These are phyloP conservation scores for Pristis pectinata DNA, from an alignment of 2,797 vertebrate genomes.

Conservation along the genomic window DNA sequence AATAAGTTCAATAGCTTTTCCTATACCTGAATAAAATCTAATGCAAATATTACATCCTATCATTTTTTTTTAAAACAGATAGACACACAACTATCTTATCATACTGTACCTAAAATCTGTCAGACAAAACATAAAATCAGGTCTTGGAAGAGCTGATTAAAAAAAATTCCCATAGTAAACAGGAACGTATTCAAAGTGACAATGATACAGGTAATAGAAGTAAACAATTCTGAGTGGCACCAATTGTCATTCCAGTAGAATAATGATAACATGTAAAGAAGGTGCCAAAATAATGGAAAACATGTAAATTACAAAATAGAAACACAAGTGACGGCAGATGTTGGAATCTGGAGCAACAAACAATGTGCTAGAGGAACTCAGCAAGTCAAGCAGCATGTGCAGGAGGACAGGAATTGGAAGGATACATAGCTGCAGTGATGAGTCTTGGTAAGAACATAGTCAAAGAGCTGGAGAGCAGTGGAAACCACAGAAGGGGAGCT, in stretches of 20 bases:
- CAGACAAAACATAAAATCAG: not conserved
- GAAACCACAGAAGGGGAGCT: no score
- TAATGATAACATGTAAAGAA: not conserved
- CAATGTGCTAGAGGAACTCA: no score
- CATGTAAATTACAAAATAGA: not conserved
- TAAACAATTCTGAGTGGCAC: not conserved
- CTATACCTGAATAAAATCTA: not conserved
- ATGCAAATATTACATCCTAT: not conserved
- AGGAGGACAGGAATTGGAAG: no score
- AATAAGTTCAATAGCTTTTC: not conserved
- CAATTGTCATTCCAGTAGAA: not conserved
- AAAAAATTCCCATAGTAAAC: not conserved
- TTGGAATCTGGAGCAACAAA: no score
- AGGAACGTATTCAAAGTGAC: not conserved
- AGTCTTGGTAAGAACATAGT: no score
- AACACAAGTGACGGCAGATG: no score
- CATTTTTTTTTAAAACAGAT: not conserved
- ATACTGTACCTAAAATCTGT: not conserved
- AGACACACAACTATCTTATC: not conserved
- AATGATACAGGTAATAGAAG: not conserved
- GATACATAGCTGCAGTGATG: no score
- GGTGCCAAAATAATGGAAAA: not conserved
- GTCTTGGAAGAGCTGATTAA: not conserved
- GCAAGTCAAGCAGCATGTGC: no score
- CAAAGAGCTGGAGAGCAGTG: no score